Evolutionary conservation across 2,888 invertebrate species (phyloP), one percentile per base, ranked within the genome.

Genomic region (Pedicia rivosa): DNA sequence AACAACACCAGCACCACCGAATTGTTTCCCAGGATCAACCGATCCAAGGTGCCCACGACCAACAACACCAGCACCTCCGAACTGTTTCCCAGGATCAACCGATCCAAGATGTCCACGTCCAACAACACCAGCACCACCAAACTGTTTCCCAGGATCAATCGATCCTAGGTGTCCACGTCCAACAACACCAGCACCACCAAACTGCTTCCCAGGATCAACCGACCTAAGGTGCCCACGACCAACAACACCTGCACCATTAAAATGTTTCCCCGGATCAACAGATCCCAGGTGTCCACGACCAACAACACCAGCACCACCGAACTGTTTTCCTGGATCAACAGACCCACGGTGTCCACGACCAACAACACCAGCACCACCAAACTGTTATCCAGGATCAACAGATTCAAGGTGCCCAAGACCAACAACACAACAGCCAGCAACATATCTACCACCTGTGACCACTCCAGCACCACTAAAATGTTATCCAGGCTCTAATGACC

Each of bases 121-220:
- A 13, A 5, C 14, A 13, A 32, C 32, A 13, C 13, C 34, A 5
- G 19, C 19, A 9, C 16, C 27, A n/a, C 62, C 19, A 60, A 63
- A 43, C 57, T 67, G 43, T 60, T 65, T 40, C 41, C 58, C 58
- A 4, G 59, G 59, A 7, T 50, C 50, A 8, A 49, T 40, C 1
- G 58, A 59, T 39, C 51, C 53, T 2, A 40, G 55, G 8, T 57
- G 58, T 39, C 54, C 52, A 4, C 41, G 37, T 42, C 4, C 15
- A 10, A 29, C 12, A 36, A 19, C 31, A 30, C 26, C 32, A 17
- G 55, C 51, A 19, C 43, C 13, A 32, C 46, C 44, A 13, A 34
- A 48, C 4, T 45, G 43, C 27, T 42, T 36, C 35, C 42, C 42
- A 5, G 44, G 44, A 5, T 46, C 47, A 2, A 24, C 6, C 1